These are phyloP conservation scores for Eucriotettix oculatus DNA, from an alignment of 2,888 invertebrate genomes.

Conservation along the genomic window DNA sequence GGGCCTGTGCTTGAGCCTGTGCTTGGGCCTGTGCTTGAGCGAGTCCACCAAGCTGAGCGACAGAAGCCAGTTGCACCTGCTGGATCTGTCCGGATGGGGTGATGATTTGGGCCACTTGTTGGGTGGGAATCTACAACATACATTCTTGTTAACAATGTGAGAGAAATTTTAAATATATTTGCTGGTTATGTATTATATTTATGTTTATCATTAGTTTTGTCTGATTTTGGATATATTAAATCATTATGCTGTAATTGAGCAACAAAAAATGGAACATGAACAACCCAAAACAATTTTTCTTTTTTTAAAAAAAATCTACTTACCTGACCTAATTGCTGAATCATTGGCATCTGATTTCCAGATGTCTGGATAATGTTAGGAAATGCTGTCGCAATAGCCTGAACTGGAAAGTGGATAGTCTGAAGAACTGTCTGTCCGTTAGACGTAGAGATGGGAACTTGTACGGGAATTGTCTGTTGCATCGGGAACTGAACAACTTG, in stretches of 20 bases:
- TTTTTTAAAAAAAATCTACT: constrained; percentile 1
- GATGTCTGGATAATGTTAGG: constrained; percentile 37
- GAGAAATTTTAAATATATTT: no score
- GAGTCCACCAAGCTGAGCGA: constrained; percentile 24
- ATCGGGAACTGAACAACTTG: constrained; percentile 48
- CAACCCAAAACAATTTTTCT: no score
- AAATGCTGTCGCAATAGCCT: constrained; percentile 45
- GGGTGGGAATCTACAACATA: constrained; percentile 3
- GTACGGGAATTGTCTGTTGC: constrained; percentile 73
- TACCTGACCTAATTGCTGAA: constrained; percentile 69
- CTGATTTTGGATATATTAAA: no score
- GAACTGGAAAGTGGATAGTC: constrained; percentile 85
- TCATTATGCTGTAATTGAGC: no score
- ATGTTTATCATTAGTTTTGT: no score
- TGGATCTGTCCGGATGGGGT: constrained; percentile 80
- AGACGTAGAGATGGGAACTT: constrained; percentile 70
- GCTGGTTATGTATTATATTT: no score
- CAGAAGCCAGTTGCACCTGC: constrained; percentile 67
- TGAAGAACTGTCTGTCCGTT: constrained; percentile 91
- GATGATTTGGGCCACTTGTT: constrained; percentile 66
- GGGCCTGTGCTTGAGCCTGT: constrained; percentile 14
- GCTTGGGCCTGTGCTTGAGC: constrained; percentile 23
- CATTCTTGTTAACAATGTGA: no score
- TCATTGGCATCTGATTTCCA: constrained; percentile 46
- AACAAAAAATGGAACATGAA: no score